Evolutionary conservation across 2,888 invertebrate species (phyloP), one percentile per base, ranked within the genome.

Genomic region (Lepidonotus clava): DNA sequence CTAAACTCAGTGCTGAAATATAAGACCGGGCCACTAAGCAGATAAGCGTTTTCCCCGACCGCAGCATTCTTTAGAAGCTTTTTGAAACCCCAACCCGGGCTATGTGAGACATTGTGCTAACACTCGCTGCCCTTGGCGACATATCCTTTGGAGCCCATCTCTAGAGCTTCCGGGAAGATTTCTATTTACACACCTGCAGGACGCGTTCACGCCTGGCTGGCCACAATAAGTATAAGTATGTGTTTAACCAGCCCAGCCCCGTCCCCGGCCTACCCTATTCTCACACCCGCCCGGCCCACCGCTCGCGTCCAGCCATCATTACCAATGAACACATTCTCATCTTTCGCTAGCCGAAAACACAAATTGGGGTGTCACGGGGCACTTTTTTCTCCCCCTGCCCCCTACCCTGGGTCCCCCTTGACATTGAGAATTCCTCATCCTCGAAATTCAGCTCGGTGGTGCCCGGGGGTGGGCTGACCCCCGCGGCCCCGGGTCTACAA

Each of bases 161-260:
- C 46, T 14, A 4, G 5, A 1, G 46, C 80, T 80, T 80, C 80
- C 80, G 80, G 80, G 80, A 46, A 80, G 28, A 80, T 21, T 46
- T 80, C 41, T 80, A 80, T 80, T 80, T 80, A 80, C 80, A 80
- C 80, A 80, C 80, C 80, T 80, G 80, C 41, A 41, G 6, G 11
- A 14, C 4, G 40, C 11, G 80, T 41, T n/a, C 46, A 80, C 46
- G 80, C 14, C 46, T 80, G 46, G 46, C 4, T 41, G 41, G 28
- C 18, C 41, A 80, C 24, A 24, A 28, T 46, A 80, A 41, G 46
- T 46, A 80, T 32, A 80, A 28, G 80, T 41, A 80, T 80, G 34
- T 46, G 32, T 46, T 80, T 46, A 41, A 46, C 41, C 80, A 46
- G n/a, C 41, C n/a, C 41, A 2, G 46, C 24, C n/a, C 34, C 80